phyloP scores from a whole-genome alignment of 2,888 invertebrate genomes.

The Mycogona germanica region DNA sequence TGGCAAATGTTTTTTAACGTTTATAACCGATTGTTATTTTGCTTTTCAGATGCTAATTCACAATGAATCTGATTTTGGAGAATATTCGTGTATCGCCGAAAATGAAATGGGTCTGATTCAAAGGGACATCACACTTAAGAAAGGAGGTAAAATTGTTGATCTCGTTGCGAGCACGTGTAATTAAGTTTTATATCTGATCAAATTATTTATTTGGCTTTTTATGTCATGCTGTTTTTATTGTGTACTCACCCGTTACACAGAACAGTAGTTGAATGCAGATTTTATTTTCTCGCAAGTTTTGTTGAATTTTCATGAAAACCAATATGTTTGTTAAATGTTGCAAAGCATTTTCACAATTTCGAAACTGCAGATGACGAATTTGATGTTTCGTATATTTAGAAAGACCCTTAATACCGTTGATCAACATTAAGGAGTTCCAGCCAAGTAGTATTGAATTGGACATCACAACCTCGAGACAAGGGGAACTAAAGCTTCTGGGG shows the following conservation, averaged over 20 bases:
- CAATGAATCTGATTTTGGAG: conserved; percentile 33
- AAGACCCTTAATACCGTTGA: not conserved
- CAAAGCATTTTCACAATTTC: no score
- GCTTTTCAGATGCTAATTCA: conserved; percentile 24
- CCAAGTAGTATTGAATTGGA: conserved; percentile 7
- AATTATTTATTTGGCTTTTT: no score
- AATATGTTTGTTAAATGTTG: no score
- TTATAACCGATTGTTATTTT: no score
- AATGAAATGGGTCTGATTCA: conserved; percentile 42
- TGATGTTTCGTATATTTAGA: no score
- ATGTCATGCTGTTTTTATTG: not conserved
- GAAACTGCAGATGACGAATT: no score
- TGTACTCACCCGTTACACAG: not conserved
- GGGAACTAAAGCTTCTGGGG: not conserved
- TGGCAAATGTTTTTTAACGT: not conserved
- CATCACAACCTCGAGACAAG: not conserved
- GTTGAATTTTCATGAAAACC: no score
- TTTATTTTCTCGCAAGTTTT: no score
- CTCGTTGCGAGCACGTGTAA: not conserved
- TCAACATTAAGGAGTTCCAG: not conserved
- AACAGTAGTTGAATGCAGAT: no score
- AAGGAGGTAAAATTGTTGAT: conserved; percentile 35
- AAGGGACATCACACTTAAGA: conserved; percentile 39
- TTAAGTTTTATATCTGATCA: no score
- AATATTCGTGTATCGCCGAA: conserved; percentile 42